Percentiles rank a stretch among this genome's conserved stretches.
Evolutionary conservation across 2,888 invertebrate genomes (phyloP).

Genomic region (Serripes groenlandicus): DNA sequence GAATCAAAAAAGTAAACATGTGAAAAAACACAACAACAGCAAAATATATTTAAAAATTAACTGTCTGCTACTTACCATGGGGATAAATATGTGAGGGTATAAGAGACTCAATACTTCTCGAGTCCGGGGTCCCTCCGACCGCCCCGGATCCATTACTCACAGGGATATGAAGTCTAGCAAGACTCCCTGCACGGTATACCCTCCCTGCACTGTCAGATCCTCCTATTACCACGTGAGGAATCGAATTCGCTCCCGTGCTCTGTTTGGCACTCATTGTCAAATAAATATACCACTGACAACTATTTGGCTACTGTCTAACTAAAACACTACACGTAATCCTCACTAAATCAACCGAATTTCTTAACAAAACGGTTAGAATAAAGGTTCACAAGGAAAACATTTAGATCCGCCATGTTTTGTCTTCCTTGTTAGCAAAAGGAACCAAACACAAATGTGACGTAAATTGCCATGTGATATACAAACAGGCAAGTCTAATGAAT

Average conservation of each 20-base stretch:
- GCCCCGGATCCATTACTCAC: slow-evolving; percentile 78
- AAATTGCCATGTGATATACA: slow-evolving; percentile 76
- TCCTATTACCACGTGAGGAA: slow-evolving; percentile 74
- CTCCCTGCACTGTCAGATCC: slow-evolving; percentile 71
- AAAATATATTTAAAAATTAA: too few species aligned
- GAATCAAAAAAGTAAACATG: too few species aligned
- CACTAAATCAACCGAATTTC: slow-evolving; percentile 1
- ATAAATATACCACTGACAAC: slow-evolving; percentile 36
- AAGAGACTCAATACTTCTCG: slow-evolving; percentile 84
- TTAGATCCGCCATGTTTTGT: slow-evolving; percentile 80
- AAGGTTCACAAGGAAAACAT: slow-evolving; percentile 63
- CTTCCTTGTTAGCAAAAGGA: slow-evolving; percentile 83
- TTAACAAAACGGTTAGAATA: slow-evolving; percentile 39
- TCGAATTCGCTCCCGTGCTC: slow-evolving; percentile 77
- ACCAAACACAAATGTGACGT: slow-evolving; percentile 82
- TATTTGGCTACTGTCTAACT: slow-evolving; percentile 3
- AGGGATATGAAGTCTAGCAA: slow-evolving; percentile 81
- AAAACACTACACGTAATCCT: not conserved
- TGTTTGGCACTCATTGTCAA: slow-evolving; percentile 83
- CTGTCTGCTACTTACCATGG: too few species aligned
- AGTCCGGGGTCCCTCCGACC: slow-evolving; percentile 82
- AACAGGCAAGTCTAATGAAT: slow-evolving; percentile 43
- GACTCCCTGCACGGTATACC: slow-evolving; percentile 80
- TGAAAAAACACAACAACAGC: too few species aligned
- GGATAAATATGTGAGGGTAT: slow-evolving; percentile 63